Evolutionary conservation across 2,113 vertebrate genomes (phyloP), one percentile per base, ranked within the genome.

Genomic region (Leptobrachium leishanense): DNA sequence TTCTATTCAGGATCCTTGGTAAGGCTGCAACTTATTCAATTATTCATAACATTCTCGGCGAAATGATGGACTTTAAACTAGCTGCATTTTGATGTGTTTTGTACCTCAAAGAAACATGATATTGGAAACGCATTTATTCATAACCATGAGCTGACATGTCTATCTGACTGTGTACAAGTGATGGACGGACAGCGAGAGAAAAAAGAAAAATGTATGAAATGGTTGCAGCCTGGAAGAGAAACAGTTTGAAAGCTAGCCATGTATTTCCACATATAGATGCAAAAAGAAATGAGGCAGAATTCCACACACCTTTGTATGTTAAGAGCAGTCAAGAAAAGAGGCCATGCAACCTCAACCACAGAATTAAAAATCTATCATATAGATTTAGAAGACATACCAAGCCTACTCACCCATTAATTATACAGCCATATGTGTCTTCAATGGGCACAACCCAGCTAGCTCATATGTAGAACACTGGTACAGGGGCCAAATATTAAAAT

Each of bases 1-100:
- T 66, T 43, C 68, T 63, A 42, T 43, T 62, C 67, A 77, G 54
- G 13, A 20, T 70, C 39, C 68, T 70, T 15, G 53, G 67, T 69
- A 72, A 73, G 43, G 15, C 39, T 68, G 70, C 72, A 73, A 62
- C 63, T 67, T 79, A 73, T 79, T 72, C 46, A 79, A 66, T 73
- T 73, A 79, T 79, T 72, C 50, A 79, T 73, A 67, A 79, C 59
- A 79, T 20, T 72, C 70, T 39, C 53, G 2, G 63, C 67, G 62
- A 44, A 74, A 68, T 79, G 59, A 73, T 68, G 63, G 77, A 64
- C 63, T 73, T 79, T 79, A 79, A 79, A 79, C 70, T 70, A 67
- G 70, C 55, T 67, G 71, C 63, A 73, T 73, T 79, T 73, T 79
- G 68, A 67, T 73, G 75, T 63, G 9, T 44, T 64, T 70, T 76